phyloP scores from a whole-genome alignment of 2,888 invertebrate species.

The Trachelus stipa region DNA sequence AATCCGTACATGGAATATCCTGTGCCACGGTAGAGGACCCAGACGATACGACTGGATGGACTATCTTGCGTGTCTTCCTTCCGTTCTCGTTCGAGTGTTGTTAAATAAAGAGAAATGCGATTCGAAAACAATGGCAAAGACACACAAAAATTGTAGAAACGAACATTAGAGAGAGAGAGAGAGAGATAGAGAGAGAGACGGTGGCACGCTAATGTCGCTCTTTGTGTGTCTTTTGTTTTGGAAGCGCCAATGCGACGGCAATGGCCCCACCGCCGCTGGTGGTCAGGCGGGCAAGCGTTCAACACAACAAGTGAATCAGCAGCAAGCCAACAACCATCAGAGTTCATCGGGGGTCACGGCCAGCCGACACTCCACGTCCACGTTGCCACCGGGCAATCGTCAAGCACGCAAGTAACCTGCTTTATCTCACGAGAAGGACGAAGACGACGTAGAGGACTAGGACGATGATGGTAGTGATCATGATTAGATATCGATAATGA shows the following conservation, averaged over 20 bases:
- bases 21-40: constrained; percentile 58
- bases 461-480: neutral
- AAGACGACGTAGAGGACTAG: neutral
- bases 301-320: constrained; percentile 52
- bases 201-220: constrained; percentile 54
- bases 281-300: constrained; percentile 56
- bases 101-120: neutral
- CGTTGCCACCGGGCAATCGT: constrained; percentile 11
- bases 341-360: neutral
- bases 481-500: neutral
- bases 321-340: constrained; percentile 19
- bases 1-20: constrained; percentile 23
- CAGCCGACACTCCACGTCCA: neutral
- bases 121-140: neutral
- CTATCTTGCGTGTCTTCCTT: neutral
- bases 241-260: constrained; percentile 60
- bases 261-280: constrained; percentile 51
- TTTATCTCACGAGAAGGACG: constrained; percentile 1
- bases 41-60: constrained; percentile 16
- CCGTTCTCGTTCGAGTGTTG: neutral
- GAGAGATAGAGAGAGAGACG: constrained; percentile 14
- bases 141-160: constrained; percentile 2
- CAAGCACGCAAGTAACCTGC: constrained; percentile 23
- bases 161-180: constrained; percentile 9
- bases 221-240: constrained; percentile 62